These are phyloP conservation scores for Charaxes varanes DNA, from an alignment of 1,140 invertebrate species.

Conservation along the genomic window DNA sequence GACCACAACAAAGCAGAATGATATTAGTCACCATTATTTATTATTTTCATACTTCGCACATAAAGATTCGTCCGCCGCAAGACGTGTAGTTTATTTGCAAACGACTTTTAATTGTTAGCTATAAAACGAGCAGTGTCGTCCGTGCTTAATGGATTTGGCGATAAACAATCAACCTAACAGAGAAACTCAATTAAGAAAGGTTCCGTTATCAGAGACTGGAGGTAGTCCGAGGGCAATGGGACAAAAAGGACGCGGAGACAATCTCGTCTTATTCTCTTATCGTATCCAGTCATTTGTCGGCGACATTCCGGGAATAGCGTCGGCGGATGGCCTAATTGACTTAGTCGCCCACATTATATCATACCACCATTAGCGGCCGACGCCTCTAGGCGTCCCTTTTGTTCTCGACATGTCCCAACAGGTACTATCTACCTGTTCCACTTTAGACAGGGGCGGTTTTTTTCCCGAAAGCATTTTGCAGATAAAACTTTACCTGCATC, in stretches of 20 bases:
- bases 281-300: constrained; percentile 61
- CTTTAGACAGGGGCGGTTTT: constrained; percentile 38
- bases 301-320: constrained; percentile 66
- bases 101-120: constrained; percentile 27
- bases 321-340: constrained; percentile 70
- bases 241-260: constrained; percentile 43
- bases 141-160: constrained; percentile 44
- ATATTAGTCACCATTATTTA: constrained; percentile 31
- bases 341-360: constrained; percentile 62
- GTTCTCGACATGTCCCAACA: constrained; percentile 51
- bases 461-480: constrained; percentile 26
- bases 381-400: constrained; percentile 60
- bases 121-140: constrained; percentile 36
- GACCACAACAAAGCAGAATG: constrained; percentile 26
- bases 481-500: constrained; percentile 46
- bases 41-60: constrained; percentile 14
- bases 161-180: constrained; percentile 56
- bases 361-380: constrained; percentile 51
- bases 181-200: constrained; percentile 64
- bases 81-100: constrained; percentile 9
- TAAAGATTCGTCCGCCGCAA: constrained; percentile 7
- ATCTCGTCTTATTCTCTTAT: constrained; percentile 54
- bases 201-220: constrained; percentile 54
- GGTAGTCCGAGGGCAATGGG: constrained; percentile 31
- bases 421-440: constrained; percentile 52